A percentile compares a stretch with the other conserved stretches of the same genome.
These are phyloP conservation scores for Catocala sponsa DNA, from an alignment of 2,888 invertebrate species.

Conservation along the genomic window DNA sequence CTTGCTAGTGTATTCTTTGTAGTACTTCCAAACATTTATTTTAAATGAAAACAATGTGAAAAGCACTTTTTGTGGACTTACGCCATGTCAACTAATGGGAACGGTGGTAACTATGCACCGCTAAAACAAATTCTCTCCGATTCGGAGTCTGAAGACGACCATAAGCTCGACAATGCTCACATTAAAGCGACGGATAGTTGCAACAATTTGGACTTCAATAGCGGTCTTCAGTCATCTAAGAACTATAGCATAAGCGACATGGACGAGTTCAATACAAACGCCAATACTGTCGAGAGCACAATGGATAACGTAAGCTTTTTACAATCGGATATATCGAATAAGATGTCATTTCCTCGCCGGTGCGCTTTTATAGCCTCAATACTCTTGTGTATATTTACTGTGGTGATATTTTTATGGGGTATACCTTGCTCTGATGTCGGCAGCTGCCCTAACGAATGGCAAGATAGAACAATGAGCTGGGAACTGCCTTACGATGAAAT, in stretches of 20 bases:
- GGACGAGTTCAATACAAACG: conserved; percentile 82
- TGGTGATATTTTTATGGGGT: conserved; percentile 92
- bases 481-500: conserved; percentile 90
- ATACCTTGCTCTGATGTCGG: conserved; percentile 92
- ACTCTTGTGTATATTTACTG: conserved; percentile 90
- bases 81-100: conserved; percentile 82
- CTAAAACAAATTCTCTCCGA: conserved; percentile 93
- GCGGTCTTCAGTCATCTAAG: conserved; percentile 78
- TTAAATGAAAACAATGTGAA: conserved; percentile 19
- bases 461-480: conserved; percentile 90
- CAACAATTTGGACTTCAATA: conserved; percentile 81
- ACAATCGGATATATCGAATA: conserved; percentile 81
- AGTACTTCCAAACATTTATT: conserved; percentile 1
- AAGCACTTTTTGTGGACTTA: conserved; percentile 21
- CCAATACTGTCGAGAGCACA: conserved; percentile 81
- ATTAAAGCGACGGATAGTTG: conserved; percentile 74
- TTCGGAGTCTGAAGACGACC: conserved; percentile 93
- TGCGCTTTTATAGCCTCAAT: conserved; percentile 92
- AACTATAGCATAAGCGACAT: conserved; percentile 82
- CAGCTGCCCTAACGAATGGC: conserved; percentile 89
- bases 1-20: conserved; percentile 11
- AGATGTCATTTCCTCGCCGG: conserved; percentile 91
- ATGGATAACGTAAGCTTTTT: conserved; percentile 84
- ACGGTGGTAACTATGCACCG: conserved; percentile 90
- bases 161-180: conserved; percentile 74